Evolutionary conservation across 2,888 invertebrate genomes (phyloP), one percentile per base, ranked within the genome.

Genomic region (Morpho deidamia): DNA sequence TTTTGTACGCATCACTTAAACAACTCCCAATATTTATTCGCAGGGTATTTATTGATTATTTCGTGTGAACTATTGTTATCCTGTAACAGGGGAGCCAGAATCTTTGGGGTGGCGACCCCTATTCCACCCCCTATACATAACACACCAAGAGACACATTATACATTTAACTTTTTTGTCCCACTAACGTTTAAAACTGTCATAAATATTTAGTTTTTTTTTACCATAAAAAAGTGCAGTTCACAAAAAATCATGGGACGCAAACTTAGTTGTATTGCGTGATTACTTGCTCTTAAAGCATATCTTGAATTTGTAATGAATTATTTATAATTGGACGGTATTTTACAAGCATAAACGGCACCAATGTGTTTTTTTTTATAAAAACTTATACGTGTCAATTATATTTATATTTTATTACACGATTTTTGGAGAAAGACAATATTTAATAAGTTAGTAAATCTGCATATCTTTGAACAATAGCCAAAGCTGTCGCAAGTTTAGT

Each of bases 41-140:
- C 10, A 53, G 43, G 41, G 44, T 51, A 51, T 56, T 56, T 85
- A 88, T 87, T 74, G 87, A 87, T 87, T 86, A 75, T 75, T 77
- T 72, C 70, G 74, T 82, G 81, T 81, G 82, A 82, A 83, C 85
- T 87, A 85, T 87, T 86, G 84, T 87, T 77, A 69, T 72, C 70
- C 70, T 60, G 65, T 71, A 73, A 72, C 72, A 77, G 81, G 81
- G 77, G 72, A 67, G 72, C n/a, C 81, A 85, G 81, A 84, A 78
- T 84, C 85, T 73, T 73, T 77, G 74, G 87, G 86, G 72, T 67
- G 84, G 79, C 74, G 65, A 58, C 71, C 62, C 58, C 58, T 42
- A 37, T 38, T 44, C 56, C 51, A 50, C 58, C 55, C 60, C 42
- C 53, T 43, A 53, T 51, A 51, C 48, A 42, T 49, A 60, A 55